A percentile compares a stretch with the other conserved stretches of the same genome.
phyloP scores from a whole-genome alignment of 2,113 vertebrate genomes.

The Hipposideros armiger region DNA sequence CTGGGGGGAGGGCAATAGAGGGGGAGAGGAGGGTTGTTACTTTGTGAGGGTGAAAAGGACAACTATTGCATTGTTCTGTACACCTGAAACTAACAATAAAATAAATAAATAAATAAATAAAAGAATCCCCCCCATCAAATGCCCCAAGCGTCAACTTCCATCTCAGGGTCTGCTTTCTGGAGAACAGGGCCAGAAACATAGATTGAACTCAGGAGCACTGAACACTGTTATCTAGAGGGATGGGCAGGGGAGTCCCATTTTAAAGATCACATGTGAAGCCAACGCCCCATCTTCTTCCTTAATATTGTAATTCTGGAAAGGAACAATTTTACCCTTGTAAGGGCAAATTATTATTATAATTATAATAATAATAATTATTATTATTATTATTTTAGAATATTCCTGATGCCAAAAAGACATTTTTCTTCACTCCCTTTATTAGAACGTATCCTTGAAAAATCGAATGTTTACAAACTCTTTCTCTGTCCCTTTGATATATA shows the following conservation, averaged over 20 bases:
- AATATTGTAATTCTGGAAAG: background rate
- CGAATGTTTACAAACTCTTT: background rate
- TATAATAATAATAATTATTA: too few species aligned
- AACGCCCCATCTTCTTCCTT: background rate
- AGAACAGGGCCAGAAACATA: background rate
- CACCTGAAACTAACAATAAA: too few species aligned
- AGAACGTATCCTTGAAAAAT: background rate
- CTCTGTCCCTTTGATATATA: background rate
- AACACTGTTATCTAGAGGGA: background rate
- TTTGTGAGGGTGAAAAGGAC: too few species aligned
- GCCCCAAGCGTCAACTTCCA: background rate
- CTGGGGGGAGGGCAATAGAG: too few species aligned
- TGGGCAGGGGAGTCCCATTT: background rate
- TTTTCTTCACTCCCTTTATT: background rate
- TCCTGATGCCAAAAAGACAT: background rate
- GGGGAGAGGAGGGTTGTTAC: too few species aligned
- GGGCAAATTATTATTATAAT: background rate
- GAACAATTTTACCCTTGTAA: background rate
- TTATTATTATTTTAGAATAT: background rate
- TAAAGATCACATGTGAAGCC: background rate
- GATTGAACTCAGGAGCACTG: background rate
- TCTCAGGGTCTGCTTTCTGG: background rate
- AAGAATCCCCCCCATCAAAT: too few species aligned
- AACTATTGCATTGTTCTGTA: too few species aligned
- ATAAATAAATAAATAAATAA: too few species aligned